phyloP scores from a whole-genome alignment of 2,113 vertebrate genomes.

The Lathamus discolor region DNA sequence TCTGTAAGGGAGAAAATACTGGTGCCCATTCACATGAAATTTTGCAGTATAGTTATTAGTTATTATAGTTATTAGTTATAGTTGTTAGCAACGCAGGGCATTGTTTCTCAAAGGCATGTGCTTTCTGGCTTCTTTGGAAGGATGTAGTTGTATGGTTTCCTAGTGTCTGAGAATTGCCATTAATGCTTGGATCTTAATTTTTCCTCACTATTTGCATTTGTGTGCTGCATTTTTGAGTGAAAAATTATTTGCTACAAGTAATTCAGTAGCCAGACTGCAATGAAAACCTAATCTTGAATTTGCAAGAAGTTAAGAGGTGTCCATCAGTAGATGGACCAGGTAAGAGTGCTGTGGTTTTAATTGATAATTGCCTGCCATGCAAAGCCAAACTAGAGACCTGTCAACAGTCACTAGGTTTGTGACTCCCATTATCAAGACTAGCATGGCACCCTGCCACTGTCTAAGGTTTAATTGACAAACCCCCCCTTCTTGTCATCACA shows the following conservation, averaged over 20 bases:
- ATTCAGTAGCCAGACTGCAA: background rate
- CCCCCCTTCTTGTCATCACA: background rate
- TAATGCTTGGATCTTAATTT: background rate
- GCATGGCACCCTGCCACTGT: background rate
- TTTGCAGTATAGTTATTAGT: background rate
- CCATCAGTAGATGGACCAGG: background rate
- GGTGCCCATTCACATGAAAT: background rate
- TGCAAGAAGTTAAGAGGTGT: background rate
- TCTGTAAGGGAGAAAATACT: background rate
- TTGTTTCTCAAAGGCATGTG: background rate
- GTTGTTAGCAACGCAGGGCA: background rate
- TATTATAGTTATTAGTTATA: no score
- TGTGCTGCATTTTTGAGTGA: background rate
- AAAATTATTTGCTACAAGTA: background rate
- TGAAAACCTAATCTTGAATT: background rate
- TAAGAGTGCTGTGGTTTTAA: background rate
- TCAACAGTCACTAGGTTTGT: background rate
- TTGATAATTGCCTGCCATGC: background rate
- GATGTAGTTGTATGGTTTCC: background rate
- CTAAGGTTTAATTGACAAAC: background rate
- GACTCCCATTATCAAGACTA: background rate
- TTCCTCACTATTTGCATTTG: background rate
- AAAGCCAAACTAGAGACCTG: background rate
- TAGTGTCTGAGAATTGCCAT: background rate
- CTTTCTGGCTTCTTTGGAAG: background rate